Evolutionary conservation across 1,140 invertebrate genomes (phyloP).

Genomic region (Drosophila orosa): DNA sequence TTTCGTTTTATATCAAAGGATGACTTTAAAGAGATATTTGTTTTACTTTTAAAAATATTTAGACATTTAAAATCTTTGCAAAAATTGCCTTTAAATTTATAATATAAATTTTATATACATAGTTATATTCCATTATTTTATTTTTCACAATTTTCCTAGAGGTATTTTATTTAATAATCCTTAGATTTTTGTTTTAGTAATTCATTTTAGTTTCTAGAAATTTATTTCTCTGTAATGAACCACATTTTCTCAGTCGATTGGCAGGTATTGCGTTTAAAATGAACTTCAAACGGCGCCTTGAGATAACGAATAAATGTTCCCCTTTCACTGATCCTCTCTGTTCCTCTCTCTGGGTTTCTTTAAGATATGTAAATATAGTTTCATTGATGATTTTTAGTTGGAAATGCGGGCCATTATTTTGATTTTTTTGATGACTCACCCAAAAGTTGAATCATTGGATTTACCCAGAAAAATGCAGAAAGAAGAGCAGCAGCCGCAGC

Average conservation of each 20-base stretch:
- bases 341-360: neutral
- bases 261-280: conserved; percentile 75
- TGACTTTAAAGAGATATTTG: too few relatives aligned
- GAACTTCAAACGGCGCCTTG: conserved; percentile 73
- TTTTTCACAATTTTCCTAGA: too few relatives aligned
- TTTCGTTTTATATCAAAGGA: too few relatives aligned
- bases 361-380: conserved; percentile 75
- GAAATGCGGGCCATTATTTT: conserved; percentile 58
- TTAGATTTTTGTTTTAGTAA: neutral
- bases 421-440: conserved; percentile 55
- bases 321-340: conserved; percentile 7
- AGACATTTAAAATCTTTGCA: too few relatives aligned
- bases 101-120: too few relatives aligned
- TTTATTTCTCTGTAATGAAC: conserved; percentile 4
- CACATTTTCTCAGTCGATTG: conserved; percentile 68
- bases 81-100: too few relatives aligned
- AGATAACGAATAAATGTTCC: conserved; percentile 42
- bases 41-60: too few relatives aligned
- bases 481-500: conserved; percentile 35
- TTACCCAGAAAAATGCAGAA: conserved; percentile 31
- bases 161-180: neutral
- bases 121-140: too few relatives aligned
- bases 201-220: too few relatives aligned
- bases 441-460: conserved; percentile 39
- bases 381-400: conserved; percentile 70